These are phyloP conservation scores for Mesocricetus auratus DNA, from an alignment of 2,113 vertebrate species.

Conservation along the genomic window DNA sequence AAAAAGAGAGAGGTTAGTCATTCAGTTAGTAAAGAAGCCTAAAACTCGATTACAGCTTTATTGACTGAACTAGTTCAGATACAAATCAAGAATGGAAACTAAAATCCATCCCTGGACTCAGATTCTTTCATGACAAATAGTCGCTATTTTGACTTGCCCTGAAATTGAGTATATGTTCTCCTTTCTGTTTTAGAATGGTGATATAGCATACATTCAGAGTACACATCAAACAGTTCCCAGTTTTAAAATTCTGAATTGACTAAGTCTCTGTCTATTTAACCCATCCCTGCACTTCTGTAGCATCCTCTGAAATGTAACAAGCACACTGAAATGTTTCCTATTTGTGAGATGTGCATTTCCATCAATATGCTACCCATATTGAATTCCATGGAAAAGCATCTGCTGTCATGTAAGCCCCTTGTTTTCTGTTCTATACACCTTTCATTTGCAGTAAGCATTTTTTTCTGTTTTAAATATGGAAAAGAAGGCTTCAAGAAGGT, in stretches of 20 bases:
- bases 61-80: not conserved
- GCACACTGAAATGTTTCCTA: not conserved
- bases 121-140: not conserved
- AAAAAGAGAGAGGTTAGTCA: not conserved
- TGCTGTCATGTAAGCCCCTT: not conserved
- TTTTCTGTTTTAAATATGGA: not conserved
- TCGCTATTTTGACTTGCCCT: not conserved
- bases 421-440: not conserved
- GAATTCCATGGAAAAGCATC: not conserved
- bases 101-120: not conserved
- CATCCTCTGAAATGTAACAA: constrained; percentile 24
- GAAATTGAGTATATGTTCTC: not conserved
- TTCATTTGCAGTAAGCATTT: not conserved
- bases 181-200: not conserved
- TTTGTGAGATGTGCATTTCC: not conserved
- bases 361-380: not conserved
- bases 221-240: not conserved
- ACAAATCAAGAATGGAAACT: constrained; percentile 20
- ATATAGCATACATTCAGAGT: not conserved
- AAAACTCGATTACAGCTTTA: not conserved
- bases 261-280: not conserved
- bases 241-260: not conserved
- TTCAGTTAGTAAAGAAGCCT: not conserved
- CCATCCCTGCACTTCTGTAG: not conserved
- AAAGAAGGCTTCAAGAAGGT: not conserved